Base-by-base conservation (phyloP, 2,888 invertebrate genomes). In the Dasypolia templi region DNA sequence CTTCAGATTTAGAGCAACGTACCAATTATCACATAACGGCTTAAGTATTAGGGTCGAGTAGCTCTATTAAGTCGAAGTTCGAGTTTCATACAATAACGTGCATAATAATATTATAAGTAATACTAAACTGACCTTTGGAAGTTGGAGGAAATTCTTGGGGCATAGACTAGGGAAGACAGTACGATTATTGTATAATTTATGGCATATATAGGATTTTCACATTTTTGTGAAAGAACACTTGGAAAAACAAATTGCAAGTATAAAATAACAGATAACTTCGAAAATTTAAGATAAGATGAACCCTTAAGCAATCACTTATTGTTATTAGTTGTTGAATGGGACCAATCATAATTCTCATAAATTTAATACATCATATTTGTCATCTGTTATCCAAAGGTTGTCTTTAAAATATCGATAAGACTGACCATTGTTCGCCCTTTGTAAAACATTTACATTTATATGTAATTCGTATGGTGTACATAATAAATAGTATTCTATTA, bases 91-190 rank as follows among this genome's bases (percentile, higher is more conserved):
- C 81, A 85, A 85, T 83, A 84, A 80, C 68, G 75, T 76, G 72
- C 82, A 82, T 86, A 79, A 79, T 84, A 86, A 86, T 82, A 81
- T 81, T 81, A 81, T 86, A 83, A 81, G 83, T 83, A 81, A 81
- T 77, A 83, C 74, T 76, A 62, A 80, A 86, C 87, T 83, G 83
- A 72, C 85, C 87, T 83, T 81, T 53, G 42, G 63, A 83, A 82
- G 79, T 83, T 87, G 46, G 62, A 71, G 74, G 69, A 77, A 81
- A 82, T 78, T 75, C 70, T 46, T 53, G 11, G 9, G 39, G 12
- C 74, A 71, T 49, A 87, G 87, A 59, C 55, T 75, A 86, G 53
- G 1, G 0, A 32, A 69, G n/a, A 5, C 75, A 63, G 86, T 78
- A 26, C 12, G 55, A 55, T 6, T 2, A 51, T 32, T 53, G 12